Percentiles rank a stretch among this genome's conserved stretches.
These are phyloP conservation scores for Helostoma temminkii DNA, from an alignment of 2,797 vertebrate species.

Conservation along the genomic window DNA sequence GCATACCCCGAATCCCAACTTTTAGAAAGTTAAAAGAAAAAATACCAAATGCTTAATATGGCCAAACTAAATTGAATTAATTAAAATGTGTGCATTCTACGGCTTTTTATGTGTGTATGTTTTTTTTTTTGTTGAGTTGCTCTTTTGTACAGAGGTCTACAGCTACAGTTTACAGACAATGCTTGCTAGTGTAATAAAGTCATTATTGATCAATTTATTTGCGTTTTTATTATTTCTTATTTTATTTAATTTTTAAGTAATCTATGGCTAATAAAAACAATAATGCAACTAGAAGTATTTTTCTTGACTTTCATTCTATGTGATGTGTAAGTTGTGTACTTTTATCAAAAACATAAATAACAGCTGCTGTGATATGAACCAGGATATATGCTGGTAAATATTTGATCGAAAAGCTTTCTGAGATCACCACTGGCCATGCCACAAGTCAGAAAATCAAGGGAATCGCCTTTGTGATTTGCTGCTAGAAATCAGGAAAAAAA, in stretches of 20 bases:
- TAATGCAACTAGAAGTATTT: background rate
- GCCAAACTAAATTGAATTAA: no score
- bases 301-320: constrained; percentile 2
- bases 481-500: constrained; percentile 71
- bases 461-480: constrained; percentile 71
- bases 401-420: constrained; percentile 62
- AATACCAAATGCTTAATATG: no score
- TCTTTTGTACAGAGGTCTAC: background rate
- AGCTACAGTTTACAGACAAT: background rate
- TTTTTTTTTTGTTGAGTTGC: background rate
- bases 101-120: background rate
- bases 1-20: no score
- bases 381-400: constrained; percentile 62
- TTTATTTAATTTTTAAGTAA: background rate
- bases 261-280: background rate
- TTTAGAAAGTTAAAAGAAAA: no score
- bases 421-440: constrained; percentile 50
- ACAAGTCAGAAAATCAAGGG: constrained; percentile 67
- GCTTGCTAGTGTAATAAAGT: background rate
- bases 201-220: background rate
- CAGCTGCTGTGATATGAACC: constrained; percentile 33
- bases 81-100: no score
- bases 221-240: background rate
- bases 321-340: constrained; percentile 17
- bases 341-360: constrained; percentile 43